Evolutionary conservation across 1,140 invertebrate genomes (phyloP).

Genomic region (Penaeus chinensis): DNA sequence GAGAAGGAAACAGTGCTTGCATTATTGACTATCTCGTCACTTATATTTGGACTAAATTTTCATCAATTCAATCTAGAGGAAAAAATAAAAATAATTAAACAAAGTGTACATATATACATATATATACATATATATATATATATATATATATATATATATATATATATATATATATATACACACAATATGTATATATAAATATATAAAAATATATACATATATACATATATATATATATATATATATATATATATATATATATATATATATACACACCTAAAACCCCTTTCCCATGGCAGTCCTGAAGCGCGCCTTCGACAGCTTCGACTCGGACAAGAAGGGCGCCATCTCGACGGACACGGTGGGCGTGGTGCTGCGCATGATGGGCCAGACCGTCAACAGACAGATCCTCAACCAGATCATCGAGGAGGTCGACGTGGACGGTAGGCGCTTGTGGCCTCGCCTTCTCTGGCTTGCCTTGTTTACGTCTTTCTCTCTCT

Average conservation of each 20-base stretch:
- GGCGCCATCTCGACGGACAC: constrained; percentile 94
- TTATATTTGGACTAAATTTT: too few species aligned
- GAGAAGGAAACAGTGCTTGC: too few species aligned
- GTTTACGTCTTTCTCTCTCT: too few species aligned
- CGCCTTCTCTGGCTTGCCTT: too few species aligned
- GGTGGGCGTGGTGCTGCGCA: constrained; percentile 91
- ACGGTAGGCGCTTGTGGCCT: constrained; percentile 78
- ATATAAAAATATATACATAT: too few species aligned
- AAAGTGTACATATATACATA: background rate
- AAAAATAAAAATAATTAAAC: too few species aligned
- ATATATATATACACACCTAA: too few species aligned
- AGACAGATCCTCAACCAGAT: constrained; percentile 94
- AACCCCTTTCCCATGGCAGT: constrained; percentile 72
- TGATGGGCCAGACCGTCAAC: constrained; percentile 97
- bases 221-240: too few species aligned
- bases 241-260: too few species aligned
- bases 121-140: constrained; percentile 32
- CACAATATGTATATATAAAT: too few species aligned
- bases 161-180: constrained; percentile 31
- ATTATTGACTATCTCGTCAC: too few species aligned
- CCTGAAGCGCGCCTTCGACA: constrained; percentile 94
- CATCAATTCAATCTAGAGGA: too few species aligned
- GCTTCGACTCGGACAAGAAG: constrained; percentile 93
- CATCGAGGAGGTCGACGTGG: constrained; percentile 95
- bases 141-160: constrained; percentile 35